Percentiles rank a stretch among this genome's conserved stretches.
Conservation (phyloP, 2,888 invertebrate genomes). For the Cephonodes hylas region DNA sequence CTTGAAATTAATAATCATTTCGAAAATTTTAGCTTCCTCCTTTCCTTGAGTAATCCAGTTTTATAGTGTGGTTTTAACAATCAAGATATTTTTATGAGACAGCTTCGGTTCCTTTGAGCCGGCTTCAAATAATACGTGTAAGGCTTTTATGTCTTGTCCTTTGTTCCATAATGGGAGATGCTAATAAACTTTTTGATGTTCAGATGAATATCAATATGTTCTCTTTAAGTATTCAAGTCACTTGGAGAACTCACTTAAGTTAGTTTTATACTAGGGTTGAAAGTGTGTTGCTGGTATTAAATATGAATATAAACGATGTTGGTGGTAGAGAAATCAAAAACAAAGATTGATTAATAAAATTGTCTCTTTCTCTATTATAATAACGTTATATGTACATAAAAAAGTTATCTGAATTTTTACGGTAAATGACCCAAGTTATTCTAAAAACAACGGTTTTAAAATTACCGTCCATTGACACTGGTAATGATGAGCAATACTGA, state of each 20-base stretch:
- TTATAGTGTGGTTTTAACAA: neutral
- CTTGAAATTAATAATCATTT: neutral
- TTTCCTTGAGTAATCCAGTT: neutral
- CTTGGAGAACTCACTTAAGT: no score
- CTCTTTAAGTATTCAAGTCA: no score
- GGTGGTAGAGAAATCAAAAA: no score
- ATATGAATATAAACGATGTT: no score
- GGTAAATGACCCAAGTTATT: neutral
- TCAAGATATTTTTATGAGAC: neutral
- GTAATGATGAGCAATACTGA: neutral
- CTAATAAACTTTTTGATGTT: no score
- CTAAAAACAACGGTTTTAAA: neutral
- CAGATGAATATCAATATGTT: no score
- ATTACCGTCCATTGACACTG: neutral
- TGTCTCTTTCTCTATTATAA: no score
- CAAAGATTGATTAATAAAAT: no score
- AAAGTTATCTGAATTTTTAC: no score
- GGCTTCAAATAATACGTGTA: neutral
- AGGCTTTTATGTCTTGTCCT: neutral
- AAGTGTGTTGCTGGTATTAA: no score
- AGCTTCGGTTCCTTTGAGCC: neutral
- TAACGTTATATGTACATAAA: no score
- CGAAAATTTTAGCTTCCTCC: neutral
- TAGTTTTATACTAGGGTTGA: no score
- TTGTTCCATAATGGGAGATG: neutral